These are phyloP conservation scores for Spilarctia lutea DNA, from an alignment of 2,888 invertebrate species.

Conservation along the genomic window DNA sequence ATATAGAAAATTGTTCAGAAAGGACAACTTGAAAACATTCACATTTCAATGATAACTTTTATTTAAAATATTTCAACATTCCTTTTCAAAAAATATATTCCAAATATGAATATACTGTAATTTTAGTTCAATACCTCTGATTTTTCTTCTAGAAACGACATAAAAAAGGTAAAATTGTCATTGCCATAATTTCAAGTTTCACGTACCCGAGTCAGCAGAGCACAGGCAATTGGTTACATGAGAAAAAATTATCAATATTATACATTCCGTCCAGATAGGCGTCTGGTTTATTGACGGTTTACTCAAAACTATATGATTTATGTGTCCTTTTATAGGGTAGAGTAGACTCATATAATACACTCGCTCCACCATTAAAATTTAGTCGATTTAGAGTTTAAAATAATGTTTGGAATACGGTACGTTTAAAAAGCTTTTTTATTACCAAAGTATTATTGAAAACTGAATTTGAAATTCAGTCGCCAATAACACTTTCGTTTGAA, in stretches of 20 bases:
- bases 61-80: no score
- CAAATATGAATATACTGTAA: neutral
- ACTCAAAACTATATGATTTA: slow-evolving; percentile 61
- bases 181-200: neutral
- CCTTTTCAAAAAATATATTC: neutral
- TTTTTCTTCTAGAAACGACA: neutral
- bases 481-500: neutral
- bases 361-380: neutral
- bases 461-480: neutral
- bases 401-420: neutral
- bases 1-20: neutral
- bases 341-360: slow-evolving; percentile 26
- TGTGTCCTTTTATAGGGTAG: slow-evolving; percentile 33
- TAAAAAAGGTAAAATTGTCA: neutral
- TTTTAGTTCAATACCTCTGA: neutral
- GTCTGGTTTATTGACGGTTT: slow-evolving; percentile 57
- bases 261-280: slow-evolving; percentile 39
- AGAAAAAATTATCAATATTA: slow-evolving; percentile 58
- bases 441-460: no score
- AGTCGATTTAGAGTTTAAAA: neutral
- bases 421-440: no score
- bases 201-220: neutral
- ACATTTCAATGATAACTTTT: no score
- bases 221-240: slow-evolving; percentile 50
- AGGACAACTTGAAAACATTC: neutral